A percentile compares a stretch with the other conserved stretches of the same genome.
Evolutionary conservation across 2,113 vertebrate species (phyloP).

Genomic region (Mastomys coucha): DNA sequence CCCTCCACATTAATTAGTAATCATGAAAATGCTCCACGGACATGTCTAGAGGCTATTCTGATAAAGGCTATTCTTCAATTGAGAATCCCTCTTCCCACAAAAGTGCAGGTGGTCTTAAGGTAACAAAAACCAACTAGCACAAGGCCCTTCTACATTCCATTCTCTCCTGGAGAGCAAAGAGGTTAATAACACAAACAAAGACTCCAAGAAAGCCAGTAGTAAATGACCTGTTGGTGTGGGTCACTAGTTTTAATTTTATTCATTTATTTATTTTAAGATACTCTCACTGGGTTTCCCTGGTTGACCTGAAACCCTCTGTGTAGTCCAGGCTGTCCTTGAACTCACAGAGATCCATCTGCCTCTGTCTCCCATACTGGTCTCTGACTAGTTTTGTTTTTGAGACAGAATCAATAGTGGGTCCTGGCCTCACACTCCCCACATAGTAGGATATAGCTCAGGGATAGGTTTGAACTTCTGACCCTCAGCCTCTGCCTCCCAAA

Average conservation of each 20-base stretch:
- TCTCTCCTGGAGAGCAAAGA: conserved; percentile 33
- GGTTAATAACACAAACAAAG: neutral
- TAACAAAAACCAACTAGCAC: neutral
- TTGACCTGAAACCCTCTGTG: neutral
- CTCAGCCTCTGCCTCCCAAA: neutral
- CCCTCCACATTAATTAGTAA: neutral
- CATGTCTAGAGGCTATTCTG: neutral
- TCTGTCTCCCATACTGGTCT: neutral
- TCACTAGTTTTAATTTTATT: neutral
- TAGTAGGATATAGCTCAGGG: neutral
- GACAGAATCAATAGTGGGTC: neutral
- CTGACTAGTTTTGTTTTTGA: neutral
- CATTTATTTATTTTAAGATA: neutral
- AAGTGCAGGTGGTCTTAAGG: too few species aligned
- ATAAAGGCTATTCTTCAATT: neutral
- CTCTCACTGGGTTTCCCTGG: neutral
- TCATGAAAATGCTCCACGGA: neutral
- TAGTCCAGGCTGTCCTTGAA: neutral
- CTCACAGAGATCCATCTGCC: neutral
- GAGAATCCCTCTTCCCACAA: neutral
- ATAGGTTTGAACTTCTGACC: neutral
- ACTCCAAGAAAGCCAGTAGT: neutral
- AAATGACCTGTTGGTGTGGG: too few species aligned
- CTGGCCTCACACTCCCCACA: neutral
- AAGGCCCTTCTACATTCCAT: neutral